Evolutionary conservation across 2,113 vertebrate species (phyloP), one percentile per base, ranked within the genome.

Genomic region (Tursiops truncatus): DNA sequence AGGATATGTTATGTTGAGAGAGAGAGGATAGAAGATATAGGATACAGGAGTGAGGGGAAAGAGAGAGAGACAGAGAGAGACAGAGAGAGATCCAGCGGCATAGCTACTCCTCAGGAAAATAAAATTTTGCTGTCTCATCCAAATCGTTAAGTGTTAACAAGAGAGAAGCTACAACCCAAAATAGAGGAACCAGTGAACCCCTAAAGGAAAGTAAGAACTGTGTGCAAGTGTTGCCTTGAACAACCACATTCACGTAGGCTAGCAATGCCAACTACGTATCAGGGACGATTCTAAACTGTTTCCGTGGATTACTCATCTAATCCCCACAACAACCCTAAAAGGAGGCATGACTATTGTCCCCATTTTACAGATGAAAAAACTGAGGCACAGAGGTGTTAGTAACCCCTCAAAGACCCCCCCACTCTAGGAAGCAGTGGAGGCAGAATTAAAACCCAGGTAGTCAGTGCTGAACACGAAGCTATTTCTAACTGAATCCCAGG

Each of bases 131-230:
- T 85, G 25, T 65, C 18, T 84, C 56, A 56, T 79, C 36, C 68
- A 92, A 87, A 96, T 20, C 14, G 56, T 88, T 28, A 31, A 31
- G 2, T 44, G 31, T 50, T 88, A 92, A 68, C 23, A 26, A 71
- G n/a, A 93, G 50, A 94, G 50, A 83, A 84, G 60, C 5, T 41
- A 93, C 47, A 93, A 31, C 3, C 28, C 31, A 31, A 44, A 41
- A 58, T 5, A 25, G 41, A 53, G 41, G 25, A 79, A 60, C 68
- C 12, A 6, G 5, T 38, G 23, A 53, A 10, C 3, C 18, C 28
- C 5, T 11, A 3, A 26, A 41, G 38, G 85, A 33, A 1, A 67
- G 31, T 23, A 44, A 62, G 47, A 23, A 26, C 11, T 68, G 85
- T 53, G 73, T 36, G 36, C 53, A n/a, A 86, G 14, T 44, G 20